Percentiles rank a stretch among this genome's conserved stretches.
Evolutionary conservation across 2,113 vertebrate genomes (phyloP).

Genomic region (Labrus mixtus): DNA sequence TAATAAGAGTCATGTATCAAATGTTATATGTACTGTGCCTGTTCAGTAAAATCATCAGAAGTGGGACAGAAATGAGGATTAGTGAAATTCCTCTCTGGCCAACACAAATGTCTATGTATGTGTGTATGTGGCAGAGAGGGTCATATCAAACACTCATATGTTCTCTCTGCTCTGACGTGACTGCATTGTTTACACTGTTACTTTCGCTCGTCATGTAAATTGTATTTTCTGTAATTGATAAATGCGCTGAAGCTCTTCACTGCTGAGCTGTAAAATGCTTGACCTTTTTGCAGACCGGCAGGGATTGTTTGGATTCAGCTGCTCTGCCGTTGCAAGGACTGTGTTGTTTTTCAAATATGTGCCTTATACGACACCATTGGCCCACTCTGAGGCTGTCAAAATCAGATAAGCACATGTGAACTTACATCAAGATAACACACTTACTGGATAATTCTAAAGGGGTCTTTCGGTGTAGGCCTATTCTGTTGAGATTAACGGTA

Average conservation of each 20-base stretch:
- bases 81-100: not conserved
- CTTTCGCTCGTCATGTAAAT: too few species aligned
- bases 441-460: too few species aligned
- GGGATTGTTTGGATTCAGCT: slow-evolving; percentile 66
- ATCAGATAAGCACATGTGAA: too few species aligned
- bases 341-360: slow-evolving; percentile 43
- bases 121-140: too few species aligned
- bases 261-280: slow-evolving; percentile 55
- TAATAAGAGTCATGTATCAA: not conserved
- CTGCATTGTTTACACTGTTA: too few species aligned
- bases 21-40: not conserved
- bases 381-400: too few species aligned
- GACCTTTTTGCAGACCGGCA: slow-evolving; percentile 58
- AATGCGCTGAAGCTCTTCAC: slow-evolving; percentile 41
- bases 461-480: too few species aligned
- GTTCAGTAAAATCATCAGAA: slow-evolving; percentile 63
- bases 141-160: too few species aligned
- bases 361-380: slow-evolving; percentile 8
- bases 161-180: too few species aligned
- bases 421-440: too few species aligned
- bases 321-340: slow-evolving; percentile 43
- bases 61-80: slow-evolving; percentile 53
- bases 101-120: slow-evolving; percentile 61
- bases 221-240: slow-evolving; percentile 43
- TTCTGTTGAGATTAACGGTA: too few species aligned